Base-by-base conservation (phyloP, 53 echinoderm and acorn worm species). In the Echinometra lucunter region DNA sequence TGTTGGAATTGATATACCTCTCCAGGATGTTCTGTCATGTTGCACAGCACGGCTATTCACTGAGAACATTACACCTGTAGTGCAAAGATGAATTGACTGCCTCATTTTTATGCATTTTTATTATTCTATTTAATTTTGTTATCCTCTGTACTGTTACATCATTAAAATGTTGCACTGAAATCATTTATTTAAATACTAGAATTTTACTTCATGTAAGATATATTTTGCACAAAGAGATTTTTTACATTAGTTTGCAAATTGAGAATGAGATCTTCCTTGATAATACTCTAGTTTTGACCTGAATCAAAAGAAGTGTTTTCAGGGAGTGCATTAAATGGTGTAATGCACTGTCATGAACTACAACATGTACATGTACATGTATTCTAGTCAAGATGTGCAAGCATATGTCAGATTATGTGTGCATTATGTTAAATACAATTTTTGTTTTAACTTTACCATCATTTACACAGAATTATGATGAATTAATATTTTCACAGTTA, bases 11-110 rank as follows among this genome's bases (percentile, higher is more conserved):
- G 95, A 96, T 94, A 94, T 97, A 25, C 96, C 97, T 45, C 58
- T 97, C 69, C 95, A 95, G 88, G 96, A 97, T 49, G 96, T 97
- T 21, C 74, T 91, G 6, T 93, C 95, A 17, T 96, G 96, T 88
- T 75, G 92, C 94, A 93, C 93, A 38, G 97, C 97, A 57, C 95
- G 80, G 70, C 57, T 97, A 15, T 97, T 97, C 89, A 92, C 92
- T 23, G 56, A 91, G 32, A 91, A 91, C 58, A 89, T 95, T 37
- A 92, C 78, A 47, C 93, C 93, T 37, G 93, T 92, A 18, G 78
- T 92, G 15, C 93, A 92, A 74, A 74, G 93, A 78, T 91, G 70
- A 91, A 58, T 42, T 69, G 21, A 63, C 25, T 25, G 3, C 63
- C 25, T 63, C 25, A 63, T 63, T 25, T 57, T 57, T 57, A 57